These are phyloP conservation scores for Pagetopsis macropterus DNA, from an alignment of 2,797 vertebrate species.

Conservation along the genomic window DNA sequence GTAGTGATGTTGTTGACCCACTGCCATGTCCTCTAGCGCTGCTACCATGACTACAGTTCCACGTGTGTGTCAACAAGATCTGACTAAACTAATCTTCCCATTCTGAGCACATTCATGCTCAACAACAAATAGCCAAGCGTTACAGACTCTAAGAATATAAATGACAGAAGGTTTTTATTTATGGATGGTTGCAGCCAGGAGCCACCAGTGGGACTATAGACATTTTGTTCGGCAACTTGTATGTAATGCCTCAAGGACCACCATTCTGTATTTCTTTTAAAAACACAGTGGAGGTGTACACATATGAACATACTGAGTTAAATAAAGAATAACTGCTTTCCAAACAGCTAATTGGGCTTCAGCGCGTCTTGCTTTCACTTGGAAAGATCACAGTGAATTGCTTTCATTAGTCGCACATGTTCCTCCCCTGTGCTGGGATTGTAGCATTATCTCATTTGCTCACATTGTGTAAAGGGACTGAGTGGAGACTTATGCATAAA, in stretches of 20 bases:
- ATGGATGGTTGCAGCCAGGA: background rate
- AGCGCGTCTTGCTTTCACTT: slow-evolving; percentile 16
- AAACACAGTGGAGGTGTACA: slow-evolving; percentile 9
- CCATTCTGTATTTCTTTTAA: background rate
- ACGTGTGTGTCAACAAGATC: background rate
- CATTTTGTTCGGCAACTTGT: slow-evolving; percentile 8
- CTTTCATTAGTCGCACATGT: slow-evolving; percentile 25
- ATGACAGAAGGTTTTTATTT: background rate
- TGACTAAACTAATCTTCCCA: background rate
- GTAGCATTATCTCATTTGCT: background rate
- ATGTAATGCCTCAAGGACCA: background rate
- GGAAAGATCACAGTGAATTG: slow-evolving; percentile 1
- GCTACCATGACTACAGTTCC: background rate
- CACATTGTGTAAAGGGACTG: background rate
- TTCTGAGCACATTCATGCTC: background rate
- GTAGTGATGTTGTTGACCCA: background rate
- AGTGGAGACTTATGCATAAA: background rate
- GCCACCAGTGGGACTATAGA: background rate
- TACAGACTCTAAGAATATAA: background rate
- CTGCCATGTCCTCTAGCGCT: background rate
- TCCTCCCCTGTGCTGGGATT: background rate
- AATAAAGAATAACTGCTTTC: slow-evolving; percentile 10
- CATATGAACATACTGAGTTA: background rate
- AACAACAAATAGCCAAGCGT: background rate
- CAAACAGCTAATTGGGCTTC: background rate